Evolutionary conservation across 1,140 invertebrate genomes (phyloP).

Genomic region (Drosophila rhopaloa): DNA sequence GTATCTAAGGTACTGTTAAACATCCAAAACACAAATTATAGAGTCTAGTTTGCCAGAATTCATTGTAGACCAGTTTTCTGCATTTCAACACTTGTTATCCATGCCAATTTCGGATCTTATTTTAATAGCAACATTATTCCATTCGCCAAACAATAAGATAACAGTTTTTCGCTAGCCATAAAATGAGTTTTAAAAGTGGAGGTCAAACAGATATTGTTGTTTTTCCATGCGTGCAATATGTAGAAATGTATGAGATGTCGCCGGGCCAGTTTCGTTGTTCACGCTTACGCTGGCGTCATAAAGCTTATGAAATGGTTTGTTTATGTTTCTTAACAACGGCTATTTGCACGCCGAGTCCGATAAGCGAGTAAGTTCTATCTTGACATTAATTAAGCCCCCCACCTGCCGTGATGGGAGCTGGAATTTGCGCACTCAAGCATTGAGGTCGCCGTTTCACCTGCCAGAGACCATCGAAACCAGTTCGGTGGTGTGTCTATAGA

Average conservation of each 20-base stretch:
- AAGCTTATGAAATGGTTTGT: conserved; percentile 60
- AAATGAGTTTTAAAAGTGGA: conserved; percentile 7
- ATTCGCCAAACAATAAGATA: conserved; percentile 4
- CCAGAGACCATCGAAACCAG: conserved; percentile 29
- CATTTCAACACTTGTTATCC: not conserved
- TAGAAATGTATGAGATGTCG: not conserved
- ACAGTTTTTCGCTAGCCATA: not conserved
- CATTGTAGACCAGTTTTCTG: not conserved
- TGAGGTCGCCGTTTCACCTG: conserved; percentile 49
- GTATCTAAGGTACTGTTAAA: not conserved
- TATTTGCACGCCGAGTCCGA: conserved; percentile 54
- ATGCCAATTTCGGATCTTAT: not conserved
- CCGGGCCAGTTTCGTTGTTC: conserved; percentile 13
- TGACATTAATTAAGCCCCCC: conserved; percentile 51
- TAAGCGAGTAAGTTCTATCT: conserved; percentile 59
- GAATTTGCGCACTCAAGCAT: conserved; percentile 44
- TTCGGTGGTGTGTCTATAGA: conserved; percentile 7
- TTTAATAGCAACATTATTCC: not conserved
- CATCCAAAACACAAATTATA: no score
- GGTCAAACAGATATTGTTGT: conserved; percentile 3
- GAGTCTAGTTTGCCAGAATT: no score
- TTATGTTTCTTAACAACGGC: conserved; percentile 69
- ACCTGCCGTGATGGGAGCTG: conserved; percentile 14
- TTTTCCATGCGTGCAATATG: conserved; percentile 8
- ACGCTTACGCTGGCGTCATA: conserved; percentile 25